Percentiles rank a stretch among this genome's conserved stretches.
Evolutionary conservation across 2,113 vertebrate genomes (phyloP).

Genomic region (Plotosus lineatus): DNA sequence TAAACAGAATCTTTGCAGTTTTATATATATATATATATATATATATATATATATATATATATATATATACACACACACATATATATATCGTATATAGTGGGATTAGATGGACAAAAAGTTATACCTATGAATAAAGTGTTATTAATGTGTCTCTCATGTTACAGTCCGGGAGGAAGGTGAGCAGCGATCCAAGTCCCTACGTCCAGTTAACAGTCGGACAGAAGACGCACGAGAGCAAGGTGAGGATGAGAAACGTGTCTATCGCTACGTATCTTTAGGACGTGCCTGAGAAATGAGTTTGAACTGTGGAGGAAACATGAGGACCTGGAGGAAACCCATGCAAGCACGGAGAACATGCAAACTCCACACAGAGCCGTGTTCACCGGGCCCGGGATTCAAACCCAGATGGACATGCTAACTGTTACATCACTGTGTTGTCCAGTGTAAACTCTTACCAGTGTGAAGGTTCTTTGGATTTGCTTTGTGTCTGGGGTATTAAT

Average conservation of each 20-base stretch:
- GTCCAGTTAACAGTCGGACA: conserved; percentile 89
- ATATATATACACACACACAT: no score
- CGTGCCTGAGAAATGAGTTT: neutral
- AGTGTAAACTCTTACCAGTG: neutral
- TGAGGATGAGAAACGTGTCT: conserved; percentile 59
- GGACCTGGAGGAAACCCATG: no score
- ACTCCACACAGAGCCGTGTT: no score
- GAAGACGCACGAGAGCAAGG: conserved; percentile 91
- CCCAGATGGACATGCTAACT: no score
- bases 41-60: no score
- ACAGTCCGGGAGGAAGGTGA: conserved; percentile 90
- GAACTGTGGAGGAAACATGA: no score
- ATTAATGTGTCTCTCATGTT: neutral
- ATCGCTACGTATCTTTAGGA: neutral
- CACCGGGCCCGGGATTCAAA: no score
- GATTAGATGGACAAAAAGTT: neutral
- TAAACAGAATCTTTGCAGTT: no score
- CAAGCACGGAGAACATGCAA: no score
- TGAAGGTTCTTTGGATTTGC: neutral
- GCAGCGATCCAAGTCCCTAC: conserved; percentile 87
- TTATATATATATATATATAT: no score
- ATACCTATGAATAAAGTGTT: neutral
- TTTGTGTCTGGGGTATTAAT: neutral
- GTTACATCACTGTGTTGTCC: no score
- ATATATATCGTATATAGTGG: neutral